Evolutionary conservation across 2,797 vertebrate species (phyloP).

Genomic region (Sciurus vulgaris): DNA sequence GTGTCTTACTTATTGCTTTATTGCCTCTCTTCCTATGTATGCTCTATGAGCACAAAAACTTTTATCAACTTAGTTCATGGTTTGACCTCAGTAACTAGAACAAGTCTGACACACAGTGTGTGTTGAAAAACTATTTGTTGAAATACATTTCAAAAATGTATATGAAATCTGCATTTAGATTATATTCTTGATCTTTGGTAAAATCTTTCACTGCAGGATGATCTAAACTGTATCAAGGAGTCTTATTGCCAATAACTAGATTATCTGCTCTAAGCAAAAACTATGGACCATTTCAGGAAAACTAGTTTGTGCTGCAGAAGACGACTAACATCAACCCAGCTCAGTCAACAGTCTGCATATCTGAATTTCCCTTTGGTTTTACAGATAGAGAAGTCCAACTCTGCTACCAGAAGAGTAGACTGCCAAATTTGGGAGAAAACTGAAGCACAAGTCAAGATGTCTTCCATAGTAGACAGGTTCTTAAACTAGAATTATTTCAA

Average conservation of each 20-base stretch:
- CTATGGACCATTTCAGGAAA: not conserved
- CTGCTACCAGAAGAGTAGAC: not conserved
- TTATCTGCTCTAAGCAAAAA: not conserved
- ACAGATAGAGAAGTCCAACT: not conserved
- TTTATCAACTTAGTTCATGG: not conserved
- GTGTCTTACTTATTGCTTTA: not conserved
- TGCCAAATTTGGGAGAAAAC: not conserved
- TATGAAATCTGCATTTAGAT: constrained; percentile 4
- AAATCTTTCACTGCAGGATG: constrained; percentile 11
- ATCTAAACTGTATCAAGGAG: not conserved
- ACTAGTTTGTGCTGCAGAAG: not conserved
- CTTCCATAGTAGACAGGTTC: not conserved
- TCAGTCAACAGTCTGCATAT: not conserved
- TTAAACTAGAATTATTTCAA: not conserved
- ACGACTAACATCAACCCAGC: not conserved
- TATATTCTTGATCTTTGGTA: not conserved
- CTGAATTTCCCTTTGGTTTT: not conserved
- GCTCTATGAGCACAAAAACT: not conserved
- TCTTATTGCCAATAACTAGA: not conserved
- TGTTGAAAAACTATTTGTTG: constrained; percentile 17
- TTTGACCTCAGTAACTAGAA: not conserved
- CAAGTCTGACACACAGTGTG: not conserved
- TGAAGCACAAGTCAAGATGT: not conserved
- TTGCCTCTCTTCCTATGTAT: not conserved
- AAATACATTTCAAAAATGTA: constrained; percentile 37